Evolutionary conservation across 2,113 vertebrate genomes (phyloP).

Genomic region (Mobula birostris): DNA sequence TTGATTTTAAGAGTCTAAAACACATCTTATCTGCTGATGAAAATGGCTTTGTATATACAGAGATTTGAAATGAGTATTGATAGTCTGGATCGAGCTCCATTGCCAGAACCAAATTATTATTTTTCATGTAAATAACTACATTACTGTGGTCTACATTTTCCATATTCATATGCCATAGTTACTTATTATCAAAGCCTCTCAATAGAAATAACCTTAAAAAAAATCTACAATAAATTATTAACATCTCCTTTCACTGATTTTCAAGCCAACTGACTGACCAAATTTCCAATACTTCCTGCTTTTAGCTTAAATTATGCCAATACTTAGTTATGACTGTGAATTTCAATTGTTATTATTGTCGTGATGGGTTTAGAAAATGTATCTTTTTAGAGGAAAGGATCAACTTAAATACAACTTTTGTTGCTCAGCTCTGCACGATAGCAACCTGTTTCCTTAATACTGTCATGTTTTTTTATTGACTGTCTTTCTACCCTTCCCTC

Average conservation of each 20-base stretch:
- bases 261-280: not conserved
- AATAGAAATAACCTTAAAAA: not conserved
- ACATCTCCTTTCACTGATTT: not conserved
- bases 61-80: not conserved
- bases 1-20: not conserved
- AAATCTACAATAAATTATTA: not conserved
- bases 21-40: not conserved
- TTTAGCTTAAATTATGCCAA: not conserved
- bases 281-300: not conserved
- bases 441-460: not conserved
- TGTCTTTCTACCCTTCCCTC: not conserved
- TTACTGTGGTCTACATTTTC: not conserved
- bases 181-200: not conserved
- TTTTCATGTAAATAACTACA: not conserved
- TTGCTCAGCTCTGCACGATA: not conserved
- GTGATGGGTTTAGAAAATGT: not conserved
- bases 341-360: not conserved
- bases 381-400: not conserved
- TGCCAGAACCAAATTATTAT: not conserved
- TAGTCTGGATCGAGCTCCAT: not conserved
- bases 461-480: not conserved
- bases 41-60: conserved; percentile 6
- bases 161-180: not conserved
- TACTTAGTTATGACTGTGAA: not conserved
- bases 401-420: not conserved